Evolutionary conservation across 2,797 vertebrate species (phyloP), one percentile per base, ranked within the genome.

Genomic region (Clarias platycephalus): DNA sequence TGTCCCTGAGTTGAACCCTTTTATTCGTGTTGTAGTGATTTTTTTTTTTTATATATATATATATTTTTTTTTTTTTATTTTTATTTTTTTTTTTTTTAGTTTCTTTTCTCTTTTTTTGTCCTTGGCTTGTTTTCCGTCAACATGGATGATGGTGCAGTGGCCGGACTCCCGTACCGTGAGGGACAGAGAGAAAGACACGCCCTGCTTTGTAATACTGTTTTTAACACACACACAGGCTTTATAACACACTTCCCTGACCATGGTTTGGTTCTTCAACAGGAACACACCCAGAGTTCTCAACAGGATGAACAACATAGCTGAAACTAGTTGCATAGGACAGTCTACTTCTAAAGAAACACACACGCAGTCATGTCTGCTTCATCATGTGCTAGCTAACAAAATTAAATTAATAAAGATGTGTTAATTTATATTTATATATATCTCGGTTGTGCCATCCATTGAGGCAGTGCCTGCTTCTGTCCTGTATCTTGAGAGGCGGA

Each of bases 11-110:
- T 91, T 90, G 86, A 90, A 81, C 86, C 31, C 58, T 90, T 92
- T 92, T 90, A 91, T 90, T 93, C 79, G 83, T 83, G 80, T 92
- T 89, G 90, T 88, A 88, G 90, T 91, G 90, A 86, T 16, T 15
- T 83, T 83, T 31, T 1, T 1, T 16, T 15, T 83, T 83, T 31
- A 31, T 1, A 85, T 86, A 20, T n/a, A n/a, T n/a, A n/a, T n/a
- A n/a, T n/a, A n/a, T n/a, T n/a, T n/a, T 84, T 88, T 80, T 60
- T 90, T 88, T 88, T 67, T 58, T 53, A 88, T 88, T 91, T 91
- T 88, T 88, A 88, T 78, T 68, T 53, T 24, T 5, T 6, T 18
- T 7, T 20, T 75, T 7, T 26, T 55, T 22, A 6, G 2, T 2
- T 3, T 2, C 5, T 37, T 20, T 24, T 40, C 62, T 1, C 64